Percentiles rank a stretch among this genome's conserved stretches.
Evolutionary conservation across 2,797 vertebrate genomes (phyloP).

Genomic region (Chaenodraco wilsoni): DNA sequence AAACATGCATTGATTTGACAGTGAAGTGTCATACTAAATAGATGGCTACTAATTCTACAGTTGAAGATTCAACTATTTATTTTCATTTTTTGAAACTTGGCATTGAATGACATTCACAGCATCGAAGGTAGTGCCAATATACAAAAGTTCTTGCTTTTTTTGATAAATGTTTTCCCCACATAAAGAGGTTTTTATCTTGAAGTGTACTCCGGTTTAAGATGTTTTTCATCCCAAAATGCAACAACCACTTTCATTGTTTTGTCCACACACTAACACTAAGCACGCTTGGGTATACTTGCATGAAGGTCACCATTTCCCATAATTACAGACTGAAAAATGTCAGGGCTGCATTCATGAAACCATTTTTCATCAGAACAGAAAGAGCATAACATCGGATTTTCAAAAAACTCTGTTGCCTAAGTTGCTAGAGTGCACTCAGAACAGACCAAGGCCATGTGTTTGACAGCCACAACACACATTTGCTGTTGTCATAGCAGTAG

Average conservation of each 20-base stretch:
- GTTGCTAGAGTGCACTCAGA: constrained; percentile 38
- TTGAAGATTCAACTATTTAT: neutral
- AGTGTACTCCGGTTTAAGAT: neutral
- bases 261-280: neutral
- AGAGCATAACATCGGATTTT: neutral
- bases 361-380: constrained; percentile 14
- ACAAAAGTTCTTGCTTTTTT: neutral
- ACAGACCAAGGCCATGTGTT: constrained; percentile 31
- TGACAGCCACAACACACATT: constrained; percentile 24
- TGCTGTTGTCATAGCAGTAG: constrained; percentile 43
- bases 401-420: neutral
- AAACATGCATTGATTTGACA: neutral
- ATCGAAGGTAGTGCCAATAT: neutral
- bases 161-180: neutral
- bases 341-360: neutral
- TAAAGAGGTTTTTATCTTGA: neutral
- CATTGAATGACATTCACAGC: neutral
- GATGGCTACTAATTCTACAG: neutral
- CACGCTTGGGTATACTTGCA: neutral
- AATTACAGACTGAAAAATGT: constrained; percentile 24
- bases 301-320: constrained; percentile 3
- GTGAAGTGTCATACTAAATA: neutral
- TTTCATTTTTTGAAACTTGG: neutral
- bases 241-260: neutral
- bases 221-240: neutral